These are phyloP conservation scores for Campylorhamphus procurvoides DNA, from an alignment of 2,113 vertebrate genomes.

Conservation along the genomic window DNA sequence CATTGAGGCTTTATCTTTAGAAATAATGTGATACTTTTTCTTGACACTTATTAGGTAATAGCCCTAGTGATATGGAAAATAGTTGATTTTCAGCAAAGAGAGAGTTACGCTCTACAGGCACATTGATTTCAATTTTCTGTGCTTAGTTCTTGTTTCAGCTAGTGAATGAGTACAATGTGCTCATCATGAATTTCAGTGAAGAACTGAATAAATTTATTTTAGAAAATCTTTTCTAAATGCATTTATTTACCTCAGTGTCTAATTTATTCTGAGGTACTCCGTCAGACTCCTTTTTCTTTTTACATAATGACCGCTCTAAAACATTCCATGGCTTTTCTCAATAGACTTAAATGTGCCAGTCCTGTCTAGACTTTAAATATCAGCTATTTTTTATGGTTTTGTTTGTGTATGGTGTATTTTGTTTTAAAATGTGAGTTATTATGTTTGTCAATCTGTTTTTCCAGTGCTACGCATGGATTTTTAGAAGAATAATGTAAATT, in stretches of 20 bases:
- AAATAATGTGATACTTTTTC: not conserved
- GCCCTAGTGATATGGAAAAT: not conserved
- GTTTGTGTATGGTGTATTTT: not conserved
- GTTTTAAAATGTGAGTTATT: not conserved
- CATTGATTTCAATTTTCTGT: not conserved
- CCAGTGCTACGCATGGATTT: not conserved
- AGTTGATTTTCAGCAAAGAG: not conserved
- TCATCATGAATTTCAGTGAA: not conserved
- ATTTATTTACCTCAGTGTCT: not conserved
- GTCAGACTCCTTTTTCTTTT: not conserved
- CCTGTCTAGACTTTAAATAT: not conserved
- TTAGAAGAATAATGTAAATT: not conserved
- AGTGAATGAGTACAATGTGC: not conserved
- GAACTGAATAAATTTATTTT: not conserved
- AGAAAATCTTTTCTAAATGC: not conserved
- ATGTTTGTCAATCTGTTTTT: not conserved
- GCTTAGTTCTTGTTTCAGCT: not conserved
- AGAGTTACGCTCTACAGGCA: not conserved
- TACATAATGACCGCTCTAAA: not conserved
- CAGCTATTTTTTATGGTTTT: not conserved
- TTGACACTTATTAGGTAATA: not conserved
- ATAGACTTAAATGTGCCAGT: not conserved
- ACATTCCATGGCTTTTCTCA: not conserved
- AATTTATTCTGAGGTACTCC: not conserved
- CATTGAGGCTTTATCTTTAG: not conserved